Percentiles rank a stretch among this genome's conserved stretches.
These are phyloP conservation scores for Diloba caeruleocephala DNA, from an alignment of 2,888 invertebrate species.

Conservation along the genomic window DNA sequence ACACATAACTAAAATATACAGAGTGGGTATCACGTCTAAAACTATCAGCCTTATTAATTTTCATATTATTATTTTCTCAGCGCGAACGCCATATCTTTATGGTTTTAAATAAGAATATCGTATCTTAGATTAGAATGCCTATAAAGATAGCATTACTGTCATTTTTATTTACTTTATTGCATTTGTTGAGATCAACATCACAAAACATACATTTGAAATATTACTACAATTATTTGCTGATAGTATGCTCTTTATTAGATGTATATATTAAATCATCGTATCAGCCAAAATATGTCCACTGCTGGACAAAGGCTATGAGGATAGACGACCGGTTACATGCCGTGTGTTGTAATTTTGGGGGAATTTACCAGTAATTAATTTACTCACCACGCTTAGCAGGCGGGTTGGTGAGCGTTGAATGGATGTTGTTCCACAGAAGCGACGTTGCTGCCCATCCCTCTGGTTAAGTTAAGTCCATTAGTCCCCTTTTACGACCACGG, in stretches of 20 bases:
- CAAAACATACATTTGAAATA: not conserved
- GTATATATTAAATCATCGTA: not conserved
- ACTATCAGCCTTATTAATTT: slow-evolving; percentile 16
- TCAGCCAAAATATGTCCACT: too few species aligned
- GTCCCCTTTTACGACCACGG: too few species aligned
- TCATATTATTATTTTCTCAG: slow-evolving; percentile 5
- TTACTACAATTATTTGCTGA: not conserved
- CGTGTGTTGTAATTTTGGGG: too few species aligned
- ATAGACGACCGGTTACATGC: too few species aligned
- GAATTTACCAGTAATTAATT: too few species aligned
- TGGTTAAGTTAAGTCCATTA: too few species aligned
- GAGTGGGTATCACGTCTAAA: slow-evolving; percentile 25
- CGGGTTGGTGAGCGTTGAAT: too few species aligned
- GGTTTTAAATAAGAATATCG: slow-evolving; percentile 8
- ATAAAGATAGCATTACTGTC: slow-evolving; percentile 6
- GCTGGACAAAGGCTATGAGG: too few species aligned
- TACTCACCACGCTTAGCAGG: too few species aligned
- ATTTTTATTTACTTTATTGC: slow-evolving; percentile 15
- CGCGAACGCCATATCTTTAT: slow-evolving; percentile 8
- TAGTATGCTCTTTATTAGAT: too few species aligned
- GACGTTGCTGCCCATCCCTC: too few species aligned
- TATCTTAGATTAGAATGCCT: slow-evolving; percentile 4
- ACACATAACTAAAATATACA: slow-evolving; percentile 40
- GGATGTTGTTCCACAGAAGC: too few species aligned
- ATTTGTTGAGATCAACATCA: not conserved